A percentile compares a stretch with the other conserved stretches of the same genome.
These are phyloP conservation scores for Origma solitaria DNA, from an alignment of 2,113 vertebrate species.

Conservation along the genomic window DNA sequence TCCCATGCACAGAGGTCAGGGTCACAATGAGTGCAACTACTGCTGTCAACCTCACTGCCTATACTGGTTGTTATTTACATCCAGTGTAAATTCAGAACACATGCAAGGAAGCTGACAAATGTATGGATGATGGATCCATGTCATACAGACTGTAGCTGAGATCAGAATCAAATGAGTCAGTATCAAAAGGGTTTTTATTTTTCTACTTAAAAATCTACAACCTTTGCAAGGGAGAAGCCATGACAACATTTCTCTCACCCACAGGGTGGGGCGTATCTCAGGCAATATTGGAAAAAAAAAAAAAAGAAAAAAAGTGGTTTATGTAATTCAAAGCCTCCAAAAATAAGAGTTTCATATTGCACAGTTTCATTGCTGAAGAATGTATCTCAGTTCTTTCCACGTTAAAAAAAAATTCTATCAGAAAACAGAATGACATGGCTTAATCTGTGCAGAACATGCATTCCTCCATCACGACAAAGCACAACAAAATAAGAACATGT, in stretches of 20 bases:
- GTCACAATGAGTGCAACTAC: background rate
- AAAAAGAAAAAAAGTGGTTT: background rate
- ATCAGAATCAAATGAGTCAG: background rate
- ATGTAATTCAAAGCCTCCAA: background rate
- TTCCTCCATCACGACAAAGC: background rate
- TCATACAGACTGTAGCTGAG: background rate
- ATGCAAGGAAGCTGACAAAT: background rate
- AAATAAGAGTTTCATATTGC: background rate
- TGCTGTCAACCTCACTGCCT: background rate
- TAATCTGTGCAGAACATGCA: background rate
- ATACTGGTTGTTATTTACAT: background rate
- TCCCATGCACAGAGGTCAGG: background rate
- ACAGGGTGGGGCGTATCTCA: background rate
- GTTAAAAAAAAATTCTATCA: background rate
- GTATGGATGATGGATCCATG: background rate
- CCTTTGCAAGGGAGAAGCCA: background rate
- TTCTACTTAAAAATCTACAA: background rate
- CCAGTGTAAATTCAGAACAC: background rate
- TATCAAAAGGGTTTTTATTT: background rate
- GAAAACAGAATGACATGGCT: background rate
- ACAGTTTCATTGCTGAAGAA: background rate
- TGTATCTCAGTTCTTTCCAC: background rate
- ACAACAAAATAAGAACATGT: constrained; percentile 30
- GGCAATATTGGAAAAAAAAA: background rate
- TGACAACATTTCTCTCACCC: background rate